Conservation (phyloP, 2,113 vertebrate genomes). For the Camarhynchus parvulus region DNA sequence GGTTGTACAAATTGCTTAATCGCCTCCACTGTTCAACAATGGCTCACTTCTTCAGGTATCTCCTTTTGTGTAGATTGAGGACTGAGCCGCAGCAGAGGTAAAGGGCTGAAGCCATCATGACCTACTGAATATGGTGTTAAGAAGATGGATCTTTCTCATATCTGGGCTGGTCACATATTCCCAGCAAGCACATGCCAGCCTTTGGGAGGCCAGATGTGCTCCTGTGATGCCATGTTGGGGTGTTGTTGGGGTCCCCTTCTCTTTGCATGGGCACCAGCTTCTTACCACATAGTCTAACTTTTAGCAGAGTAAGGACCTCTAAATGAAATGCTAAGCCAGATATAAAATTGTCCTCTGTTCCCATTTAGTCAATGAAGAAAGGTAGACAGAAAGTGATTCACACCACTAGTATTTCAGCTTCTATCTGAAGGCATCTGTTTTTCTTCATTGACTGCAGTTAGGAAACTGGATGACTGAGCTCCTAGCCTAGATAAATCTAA, state of each 20-base stretch:
- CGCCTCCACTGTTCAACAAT: background rate
- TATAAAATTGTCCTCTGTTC: background rate
- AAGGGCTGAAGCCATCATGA: background rate
- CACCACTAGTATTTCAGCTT: background rate
- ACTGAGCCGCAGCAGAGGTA: background rate
- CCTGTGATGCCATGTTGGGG: accelerated
- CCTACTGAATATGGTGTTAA: background rate
- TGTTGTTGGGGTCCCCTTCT: background rate
- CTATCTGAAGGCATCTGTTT: background rate
- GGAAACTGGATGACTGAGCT: background rate
- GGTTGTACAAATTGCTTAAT: background rate
- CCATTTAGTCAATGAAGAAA: background rate
- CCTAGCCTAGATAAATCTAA: background rate
- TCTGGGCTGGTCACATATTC: accelerated
- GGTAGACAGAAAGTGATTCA: background rate
- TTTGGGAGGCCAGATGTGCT: background rate
- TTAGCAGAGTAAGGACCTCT: background rate
- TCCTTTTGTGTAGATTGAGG: background rate
- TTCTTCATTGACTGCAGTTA: background rate
- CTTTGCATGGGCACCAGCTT: background rate
- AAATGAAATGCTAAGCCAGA: background rate
- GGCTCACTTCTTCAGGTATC: background rate
- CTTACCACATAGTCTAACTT: background rate
- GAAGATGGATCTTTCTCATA: background rate
- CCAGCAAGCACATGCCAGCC: background rate